Conservation (phyloP, 2,797 vertebrate species). For the Rousettus madagascariensis region DNA sequence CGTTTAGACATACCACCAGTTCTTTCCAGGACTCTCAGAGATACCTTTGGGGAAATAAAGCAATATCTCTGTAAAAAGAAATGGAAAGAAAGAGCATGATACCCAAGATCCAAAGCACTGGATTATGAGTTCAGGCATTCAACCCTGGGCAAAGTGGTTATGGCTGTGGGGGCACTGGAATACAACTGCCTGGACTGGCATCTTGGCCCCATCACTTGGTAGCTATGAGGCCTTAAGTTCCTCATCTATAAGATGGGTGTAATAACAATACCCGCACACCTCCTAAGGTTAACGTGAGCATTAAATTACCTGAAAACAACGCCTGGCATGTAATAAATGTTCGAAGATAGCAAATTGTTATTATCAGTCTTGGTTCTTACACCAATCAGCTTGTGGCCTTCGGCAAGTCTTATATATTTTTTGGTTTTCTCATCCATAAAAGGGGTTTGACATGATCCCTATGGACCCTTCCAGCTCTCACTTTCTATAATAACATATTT, state of each 20-base stretch:
- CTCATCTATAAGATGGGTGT: constrained; percentile 5
- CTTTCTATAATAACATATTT: background rate
- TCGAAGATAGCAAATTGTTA: constrained; percentile 21
- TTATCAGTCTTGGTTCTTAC: constrained; percentile 19
- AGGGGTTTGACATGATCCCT: background rate
- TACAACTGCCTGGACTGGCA: background rate
- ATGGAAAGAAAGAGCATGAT: background rate
- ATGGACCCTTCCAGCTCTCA: background rate
- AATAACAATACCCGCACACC: background rate
- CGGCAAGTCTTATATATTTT: background rate
- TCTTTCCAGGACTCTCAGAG: background rate
- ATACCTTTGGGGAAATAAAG: constrained; percentile 6
- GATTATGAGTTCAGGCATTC: background rate
- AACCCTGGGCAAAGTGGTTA: background rate
- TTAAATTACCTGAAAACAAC: constrained; percentile 18
- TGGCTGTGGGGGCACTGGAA: background rate
- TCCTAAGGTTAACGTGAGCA: background rate
- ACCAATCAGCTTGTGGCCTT: background rate
- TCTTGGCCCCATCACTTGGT: background rate
- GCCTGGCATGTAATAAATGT: background rate
- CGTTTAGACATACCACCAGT: background rate
- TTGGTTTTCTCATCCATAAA: constrained; percentile 14
- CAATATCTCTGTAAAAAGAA: background rate
- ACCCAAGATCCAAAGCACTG: background rate
- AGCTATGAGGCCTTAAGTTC: background rate